Percentiles rank a stretch among this genome's conserved stretches.
phyloP scores from a whole-genome alignment of 2,888 invertebrate genomes.

The Chrysolina oricalcia region DNA sequence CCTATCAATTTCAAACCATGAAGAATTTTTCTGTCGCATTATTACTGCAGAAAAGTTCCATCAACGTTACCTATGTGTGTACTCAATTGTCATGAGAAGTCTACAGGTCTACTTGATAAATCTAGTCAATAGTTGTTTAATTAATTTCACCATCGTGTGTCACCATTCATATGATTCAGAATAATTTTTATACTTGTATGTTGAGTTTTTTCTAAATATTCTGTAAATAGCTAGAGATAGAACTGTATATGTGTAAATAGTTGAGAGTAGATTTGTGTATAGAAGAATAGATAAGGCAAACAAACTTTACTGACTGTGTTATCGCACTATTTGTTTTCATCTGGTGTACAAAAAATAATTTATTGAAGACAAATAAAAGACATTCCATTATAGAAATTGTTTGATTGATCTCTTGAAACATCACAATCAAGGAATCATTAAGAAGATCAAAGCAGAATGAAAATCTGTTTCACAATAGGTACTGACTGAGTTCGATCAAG shows the following conservation, averaged over 20 bases:
- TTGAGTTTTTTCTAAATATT: conserved; percentile 50
- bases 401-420: neutral
- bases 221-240: conserved; percentile 56
- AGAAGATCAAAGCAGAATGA: too few relatives aligned
- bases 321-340: conserved; percentile 56
- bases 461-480: too few relatives aligned
- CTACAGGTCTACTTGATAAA: conserved; percentile 13
- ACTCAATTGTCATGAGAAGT: neutral
- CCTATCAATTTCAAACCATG: too few relatives aligned
- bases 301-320: conserved; percentile 56
- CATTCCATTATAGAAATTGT: conserved; percentile 42
- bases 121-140: conserved; percentile 50
- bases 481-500: too few relatives aligned
- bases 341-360: conserved; percentile 58
- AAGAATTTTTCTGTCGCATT: too few relatives aligned
- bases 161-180: conserved; percentile 26
- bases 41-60: neutral
- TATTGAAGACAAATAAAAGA: conserved; percentile 57
- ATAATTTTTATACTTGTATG: conserved; percentile 37
- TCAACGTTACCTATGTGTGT: neutral
- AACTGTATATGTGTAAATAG: conserved; percentile 63
- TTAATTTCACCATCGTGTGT: conserved; percentile 30
- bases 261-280: conserved; percentile 59
- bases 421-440: too few relatives aligned
- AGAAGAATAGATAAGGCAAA: conserved; percentile 55